Percentiles rank a stretch among this genome's conserved stretches.
These are phyloP conservation scores for Piezodorus guildinii DNA, from an alignment of 1,140 invertebrate genomes.

Conservation along the genomic window DNA sequence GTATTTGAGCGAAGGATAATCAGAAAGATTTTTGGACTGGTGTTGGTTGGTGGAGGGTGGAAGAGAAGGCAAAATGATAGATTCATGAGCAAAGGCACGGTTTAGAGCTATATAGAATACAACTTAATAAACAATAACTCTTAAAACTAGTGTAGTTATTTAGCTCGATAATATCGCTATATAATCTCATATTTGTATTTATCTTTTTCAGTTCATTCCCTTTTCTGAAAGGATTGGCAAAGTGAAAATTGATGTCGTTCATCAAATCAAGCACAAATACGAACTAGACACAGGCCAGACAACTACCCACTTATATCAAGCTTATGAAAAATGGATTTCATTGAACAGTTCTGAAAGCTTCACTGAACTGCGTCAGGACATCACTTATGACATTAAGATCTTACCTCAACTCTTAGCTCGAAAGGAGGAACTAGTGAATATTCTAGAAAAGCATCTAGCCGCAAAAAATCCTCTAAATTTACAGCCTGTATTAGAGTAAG, in stretches of 20 bases:
- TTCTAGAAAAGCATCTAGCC: constrained; percentile 57
- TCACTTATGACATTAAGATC: constrained; percentile 52
- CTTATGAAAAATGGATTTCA: constrained; percentile 75
- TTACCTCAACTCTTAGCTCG: constrained; percentile 66
- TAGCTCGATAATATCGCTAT: no score
- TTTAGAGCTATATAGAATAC: no score
- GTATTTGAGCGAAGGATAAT: no score
- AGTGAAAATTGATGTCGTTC: constrained; percentile 69
- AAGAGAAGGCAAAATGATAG: no score
- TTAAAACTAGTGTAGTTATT: no score
- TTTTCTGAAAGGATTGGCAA: constrained; percentile 71
- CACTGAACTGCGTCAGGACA: constrained; percentile 56
- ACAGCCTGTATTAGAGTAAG: constrained; percentile 74
- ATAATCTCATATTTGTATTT: background rate
- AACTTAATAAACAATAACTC: no score
- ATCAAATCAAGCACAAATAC: constrained; percentile 60
- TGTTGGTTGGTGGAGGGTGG: no score
- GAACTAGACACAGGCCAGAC: constrained; percentile 49
- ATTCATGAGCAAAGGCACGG: no score
- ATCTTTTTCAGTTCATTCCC: constrained; percentile 62
- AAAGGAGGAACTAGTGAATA: constrained; percentile 60
- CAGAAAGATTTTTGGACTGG: no score
- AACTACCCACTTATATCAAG: constrained; percentile 57
- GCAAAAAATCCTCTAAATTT: constrained; percentile 55
- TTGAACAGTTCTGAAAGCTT: constrained; percentile 76